A percentile compares a stretch with the other conserved stretches of the same genome.
Evolutionary conservation across 2,797 vertebrate species (phyloP).

Genomic region (Oreochromis mossambicus): DNA sequence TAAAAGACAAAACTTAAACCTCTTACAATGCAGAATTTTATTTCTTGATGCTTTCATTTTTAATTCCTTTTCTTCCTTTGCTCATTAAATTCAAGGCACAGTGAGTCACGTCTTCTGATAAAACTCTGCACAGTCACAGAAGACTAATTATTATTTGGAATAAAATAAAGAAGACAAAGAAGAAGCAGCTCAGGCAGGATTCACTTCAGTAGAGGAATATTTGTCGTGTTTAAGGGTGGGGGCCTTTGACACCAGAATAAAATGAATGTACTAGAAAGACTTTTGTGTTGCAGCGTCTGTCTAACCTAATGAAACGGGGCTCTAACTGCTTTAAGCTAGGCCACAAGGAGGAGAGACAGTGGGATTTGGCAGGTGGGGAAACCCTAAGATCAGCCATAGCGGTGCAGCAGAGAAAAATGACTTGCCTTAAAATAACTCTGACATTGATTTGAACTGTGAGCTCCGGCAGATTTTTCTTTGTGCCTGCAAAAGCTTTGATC

Average conservation of each 20-base stretch:
- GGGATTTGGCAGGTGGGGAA: not conserved
- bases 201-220: not conserved
- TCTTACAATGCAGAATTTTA: not conserved
- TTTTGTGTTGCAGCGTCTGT: not conserved
- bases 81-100: conserved; percentile 2
- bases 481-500: not conserved
- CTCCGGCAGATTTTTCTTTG: not conserved
- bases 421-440: not conserved
- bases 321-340: not conserved
- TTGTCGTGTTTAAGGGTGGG: not conserved
- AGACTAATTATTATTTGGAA: conserved; percentile 2
- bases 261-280: not conserved
- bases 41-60: not conserved
- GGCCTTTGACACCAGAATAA: not conserved
- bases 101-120: not conserved
- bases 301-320: not conserved
- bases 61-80: not conserved
- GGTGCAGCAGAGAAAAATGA: not conserved
- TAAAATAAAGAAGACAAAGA: not conserved
- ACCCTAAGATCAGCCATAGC: not conserved
- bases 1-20: not conserved
- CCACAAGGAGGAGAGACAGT: not conserved
- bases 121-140: not conserved
- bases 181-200: not conserved
- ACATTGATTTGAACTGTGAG: not conserved